phyloP scores from a whole-genome alignment of 2,888 invertebrate species.

The Eupithecia subfuscata region DNA sequence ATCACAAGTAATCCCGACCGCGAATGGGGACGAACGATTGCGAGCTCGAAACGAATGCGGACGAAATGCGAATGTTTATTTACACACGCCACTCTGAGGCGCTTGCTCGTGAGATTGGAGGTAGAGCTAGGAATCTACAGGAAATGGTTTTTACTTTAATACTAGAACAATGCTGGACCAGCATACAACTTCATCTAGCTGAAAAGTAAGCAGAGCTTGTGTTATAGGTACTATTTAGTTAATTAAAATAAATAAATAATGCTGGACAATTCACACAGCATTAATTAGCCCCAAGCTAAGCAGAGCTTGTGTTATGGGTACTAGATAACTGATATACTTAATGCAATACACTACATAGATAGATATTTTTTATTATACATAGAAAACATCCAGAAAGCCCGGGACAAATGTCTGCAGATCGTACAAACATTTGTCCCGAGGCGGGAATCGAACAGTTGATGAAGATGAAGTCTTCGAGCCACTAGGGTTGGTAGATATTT shows the following conservation, averaged over 20 bases:
- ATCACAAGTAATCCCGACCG: conserved; percentile 54
- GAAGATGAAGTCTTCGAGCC: not conserved
- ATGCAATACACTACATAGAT: no score
- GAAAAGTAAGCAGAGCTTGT: not conserved
- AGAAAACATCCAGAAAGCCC: no score
- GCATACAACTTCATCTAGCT: not conserved
- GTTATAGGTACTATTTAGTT: no score
- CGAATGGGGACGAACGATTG: conserved; percentile 54
- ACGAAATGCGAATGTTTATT: conserved; percentile 58
- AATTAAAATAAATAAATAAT: no score
- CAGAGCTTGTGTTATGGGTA: no score
- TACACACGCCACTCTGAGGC: conserved; percentile 55
- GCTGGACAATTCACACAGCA: no score
- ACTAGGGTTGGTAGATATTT: not conserved
- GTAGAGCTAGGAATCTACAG: conserved; percentile 39
- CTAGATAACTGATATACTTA: no score
- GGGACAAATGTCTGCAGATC: no score
- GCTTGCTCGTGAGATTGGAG: conserved; percentile 45
- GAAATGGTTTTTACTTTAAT: not conserved
- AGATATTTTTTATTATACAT: no score
- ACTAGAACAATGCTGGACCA: not conserved
- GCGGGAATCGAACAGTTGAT: no score
- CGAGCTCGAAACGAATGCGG: conserved; percentile 47
- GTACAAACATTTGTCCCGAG: no score
- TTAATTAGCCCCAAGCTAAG: no score